A percentile compares a stretch with the other conserved stretches of the same genome.
phyloP scores from a whole-genome alignment of 2,888 invertebrate genomes.

The Linnaemya tessellans region DNA sequence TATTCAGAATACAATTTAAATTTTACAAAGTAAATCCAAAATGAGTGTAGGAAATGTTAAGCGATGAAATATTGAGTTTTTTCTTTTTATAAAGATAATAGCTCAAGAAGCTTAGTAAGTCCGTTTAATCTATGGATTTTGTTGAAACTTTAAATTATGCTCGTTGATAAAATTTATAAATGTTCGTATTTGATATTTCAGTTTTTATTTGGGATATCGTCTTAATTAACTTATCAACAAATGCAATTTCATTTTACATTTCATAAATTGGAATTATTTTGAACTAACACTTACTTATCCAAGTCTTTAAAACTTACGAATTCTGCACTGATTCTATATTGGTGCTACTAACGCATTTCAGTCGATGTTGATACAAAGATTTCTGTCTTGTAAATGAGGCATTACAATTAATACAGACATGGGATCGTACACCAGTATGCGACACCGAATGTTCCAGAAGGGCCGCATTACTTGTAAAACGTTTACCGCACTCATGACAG shows the following conservation, averaged over 20 bases:
- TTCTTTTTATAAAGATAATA: too few species aligned
- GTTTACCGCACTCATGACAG: conserved; percentile 72
- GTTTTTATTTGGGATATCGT: too few species aligned
- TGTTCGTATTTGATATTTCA: too few species aligned
- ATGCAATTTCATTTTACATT: neutral
- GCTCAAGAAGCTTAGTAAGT: too few species aligned
- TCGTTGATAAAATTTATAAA: too few species aligned
- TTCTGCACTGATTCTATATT: neutral
- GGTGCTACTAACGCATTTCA: conserved; percentile 58
- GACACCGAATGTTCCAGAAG: conserved; percentile 73
- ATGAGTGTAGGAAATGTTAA: too few species aligned
- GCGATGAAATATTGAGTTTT: too few species aligned
- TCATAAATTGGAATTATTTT: neutral
- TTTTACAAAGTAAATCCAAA: too few species aligned
- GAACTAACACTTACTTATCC: neutral
- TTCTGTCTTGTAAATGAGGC: conserved; percentile 77
- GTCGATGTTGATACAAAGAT: conserved; percentile 76
- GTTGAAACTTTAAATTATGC: too few species aligned
- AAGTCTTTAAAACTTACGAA: neutral
- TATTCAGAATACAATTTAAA: too few species aligned
- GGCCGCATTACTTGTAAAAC: conserved; percentile 72
- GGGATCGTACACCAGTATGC: conserved; percentile 73
- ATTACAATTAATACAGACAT: conserved; percentile 75
- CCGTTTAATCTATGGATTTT: too few species aligned
- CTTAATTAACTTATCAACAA: too few species aligned